phyloP scores from a whole-genome alignment of 2,113 vertebrate species.

The Melanocharis versteri region DNA sequence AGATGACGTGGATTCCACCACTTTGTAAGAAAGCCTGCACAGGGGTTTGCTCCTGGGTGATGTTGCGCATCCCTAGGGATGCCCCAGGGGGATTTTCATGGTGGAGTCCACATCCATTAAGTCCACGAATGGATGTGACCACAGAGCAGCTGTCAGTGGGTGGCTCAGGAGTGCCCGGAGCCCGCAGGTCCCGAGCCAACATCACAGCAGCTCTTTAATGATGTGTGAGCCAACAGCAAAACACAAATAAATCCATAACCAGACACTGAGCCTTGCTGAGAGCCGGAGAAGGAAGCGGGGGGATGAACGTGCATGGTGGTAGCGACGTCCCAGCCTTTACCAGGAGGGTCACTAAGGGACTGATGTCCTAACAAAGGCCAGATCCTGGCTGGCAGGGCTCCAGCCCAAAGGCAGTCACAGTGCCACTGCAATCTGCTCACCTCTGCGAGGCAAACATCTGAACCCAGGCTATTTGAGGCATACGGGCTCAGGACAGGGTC shows the following conservation, averaged over 20 bases:
- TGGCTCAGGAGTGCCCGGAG: fast-evolving
- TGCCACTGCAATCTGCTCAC: background rate
- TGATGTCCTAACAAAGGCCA: background rate
- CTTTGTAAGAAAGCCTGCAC: background rate
- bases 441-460: background rate
- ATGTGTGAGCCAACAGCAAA: background rate
- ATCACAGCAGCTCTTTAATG: background rate
- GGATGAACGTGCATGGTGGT: background rate
- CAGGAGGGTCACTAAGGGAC: background rate
- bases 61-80: background rate
- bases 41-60: background rate
- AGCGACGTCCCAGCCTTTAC: background rate
- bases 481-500: background rate
- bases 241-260: background rate
- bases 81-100: background rate
- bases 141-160: background rate
- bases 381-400: background rate
- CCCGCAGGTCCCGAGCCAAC: background rate
- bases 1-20: fast-evolving
- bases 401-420: fast-evolving
- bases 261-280: background rate
- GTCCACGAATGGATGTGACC: background rate
- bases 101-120: background rate
- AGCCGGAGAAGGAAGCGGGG: background rate
- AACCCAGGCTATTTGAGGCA: background rate